These are phyloP conservation scores for Morus bassanus DNA, from an alignment of 2,797 vertebrate genomes.

Conservation along the genomic window DNA sequence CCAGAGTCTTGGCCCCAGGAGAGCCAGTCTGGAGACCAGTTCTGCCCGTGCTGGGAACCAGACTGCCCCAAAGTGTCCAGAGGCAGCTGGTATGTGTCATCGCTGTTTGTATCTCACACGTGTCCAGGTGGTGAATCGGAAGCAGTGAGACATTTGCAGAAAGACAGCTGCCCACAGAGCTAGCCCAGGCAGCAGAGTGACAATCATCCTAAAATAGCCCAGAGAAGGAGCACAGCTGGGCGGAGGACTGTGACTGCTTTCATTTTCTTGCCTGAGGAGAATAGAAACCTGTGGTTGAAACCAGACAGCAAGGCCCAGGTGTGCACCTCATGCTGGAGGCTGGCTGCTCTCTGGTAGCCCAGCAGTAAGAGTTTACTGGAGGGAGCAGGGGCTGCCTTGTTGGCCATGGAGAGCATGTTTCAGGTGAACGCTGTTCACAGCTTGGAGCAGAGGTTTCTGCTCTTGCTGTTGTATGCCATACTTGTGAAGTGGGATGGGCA, in stretches of 20 bases:
- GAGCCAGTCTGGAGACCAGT: background rate
- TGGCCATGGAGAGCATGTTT: background rate
- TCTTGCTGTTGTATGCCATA: background rate
- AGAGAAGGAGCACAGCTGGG: background rate
- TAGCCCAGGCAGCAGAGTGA: background rate
- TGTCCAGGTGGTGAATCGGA: background rate
- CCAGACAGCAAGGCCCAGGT: background rate
- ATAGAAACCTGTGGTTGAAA: constrained; percentile 35
- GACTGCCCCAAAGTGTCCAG: background rate
- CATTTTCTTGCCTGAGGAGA: background rate
- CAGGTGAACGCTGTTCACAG: background rate
- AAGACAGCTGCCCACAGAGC: background rate
- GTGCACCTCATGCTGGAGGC: background rate
- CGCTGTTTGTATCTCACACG: background rate
- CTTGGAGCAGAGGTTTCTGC: background rate
- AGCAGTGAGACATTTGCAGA: background rate
- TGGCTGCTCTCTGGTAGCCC: background rate
- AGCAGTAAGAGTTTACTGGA: background rate
- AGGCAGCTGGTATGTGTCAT: background rate
- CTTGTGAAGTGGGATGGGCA: background rate
- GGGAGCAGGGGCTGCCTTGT: background rate
- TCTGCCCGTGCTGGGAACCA: background rate
- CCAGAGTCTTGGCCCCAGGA: background rate
- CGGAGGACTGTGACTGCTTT: background rate
- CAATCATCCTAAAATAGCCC: background rate